phyloP scores from a whole-genome alignment of 2,797 vertebrate species.

The Muscicapa striata region DNA sequence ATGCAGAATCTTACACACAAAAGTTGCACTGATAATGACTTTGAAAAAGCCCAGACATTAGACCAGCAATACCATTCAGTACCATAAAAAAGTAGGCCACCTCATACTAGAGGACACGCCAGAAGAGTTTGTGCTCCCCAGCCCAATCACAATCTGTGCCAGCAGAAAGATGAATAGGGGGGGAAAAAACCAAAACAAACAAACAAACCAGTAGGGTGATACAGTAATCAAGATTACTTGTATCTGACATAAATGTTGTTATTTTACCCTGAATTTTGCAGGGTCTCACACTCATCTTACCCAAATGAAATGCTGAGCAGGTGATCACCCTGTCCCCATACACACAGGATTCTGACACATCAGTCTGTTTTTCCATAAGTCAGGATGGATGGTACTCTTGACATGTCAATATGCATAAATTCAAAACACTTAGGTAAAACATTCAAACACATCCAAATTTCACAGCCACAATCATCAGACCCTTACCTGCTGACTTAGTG shows the following conservation, averaged over 20 bases:
- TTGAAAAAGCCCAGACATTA: not conserved
- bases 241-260: not conserved
- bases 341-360: not conserved
- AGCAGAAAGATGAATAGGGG: not conserved
- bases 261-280: not conserved
- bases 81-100: not conserved
- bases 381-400: not conserved
- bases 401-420: not conserved
- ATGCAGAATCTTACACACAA: not conserved
- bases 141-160: not conserved
- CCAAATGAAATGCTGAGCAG: not conserved
- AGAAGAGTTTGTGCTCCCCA: not conserved
- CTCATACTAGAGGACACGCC: rapidly evolving
- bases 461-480: not conserved
- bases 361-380: not conserved
- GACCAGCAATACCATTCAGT: not conserved
- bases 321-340: not conserved
- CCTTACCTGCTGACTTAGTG: not conserved
- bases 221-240: not conserved
- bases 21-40: not conserved
- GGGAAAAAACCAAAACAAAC: not conserved
- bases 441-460: not conserved
- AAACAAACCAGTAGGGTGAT: not conserved
- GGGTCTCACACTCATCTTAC: not conserved
- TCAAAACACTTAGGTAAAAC: not conserved